phyloP scores from a whole-genome alignment of 2,113 vertebrate genomes.

The Speoplatyrhinus poulsoni region DNA sequence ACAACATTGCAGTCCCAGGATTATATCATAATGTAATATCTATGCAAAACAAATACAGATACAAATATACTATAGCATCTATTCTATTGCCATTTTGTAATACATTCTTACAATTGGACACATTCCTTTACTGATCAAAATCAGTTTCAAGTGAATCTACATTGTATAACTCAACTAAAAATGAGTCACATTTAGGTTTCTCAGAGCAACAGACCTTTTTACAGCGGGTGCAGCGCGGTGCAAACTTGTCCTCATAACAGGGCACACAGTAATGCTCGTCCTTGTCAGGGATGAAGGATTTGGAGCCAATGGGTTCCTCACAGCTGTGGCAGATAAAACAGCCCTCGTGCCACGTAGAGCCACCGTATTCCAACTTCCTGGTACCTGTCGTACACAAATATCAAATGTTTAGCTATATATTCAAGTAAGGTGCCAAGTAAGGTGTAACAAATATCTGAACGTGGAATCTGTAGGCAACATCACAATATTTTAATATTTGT shows the following conservation, averaged over 20 bases:
- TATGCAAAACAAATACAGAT: background rate
- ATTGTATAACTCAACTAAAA: no score
- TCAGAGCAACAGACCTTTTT: conserved; percentile 82
- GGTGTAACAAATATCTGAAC: no score
- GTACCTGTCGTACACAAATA: conserved; percentile 77
- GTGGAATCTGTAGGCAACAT: no score
- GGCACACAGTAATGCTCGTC: conserved; percentile 95
- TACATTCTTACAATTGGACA: background rate
- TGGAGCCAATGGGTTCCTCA: conserved; percentile 93
- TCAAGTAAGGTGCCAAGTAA: no score
- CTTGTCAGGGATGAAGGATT: conserved; percentile 97
- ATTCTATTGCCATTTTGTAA: background rate
- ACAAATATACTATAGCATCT: background rate
- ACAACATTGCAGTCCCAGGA: no score
- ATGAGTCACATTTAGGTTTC: no score
- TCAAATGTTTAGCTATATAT: no score
- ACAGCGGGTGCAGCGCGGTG: conserved; percentile 95
- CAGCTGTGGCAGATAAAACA: conserved; percentile 98
- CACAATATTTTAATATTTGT: no score
- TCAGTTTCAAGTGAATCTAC: no score
- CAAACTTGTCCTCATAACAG: conserved; percentile 97
- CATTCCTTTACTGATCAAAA: background rate
- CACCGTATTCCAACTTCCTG: conserved; percentile 93
- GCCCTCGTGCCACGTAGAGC: conserved; percentile 94
- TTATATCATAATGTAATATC: background rate